Base-by-base conservation (phyloP, 1,140 invertebrate species). In the Nebria ingens region DNA sequence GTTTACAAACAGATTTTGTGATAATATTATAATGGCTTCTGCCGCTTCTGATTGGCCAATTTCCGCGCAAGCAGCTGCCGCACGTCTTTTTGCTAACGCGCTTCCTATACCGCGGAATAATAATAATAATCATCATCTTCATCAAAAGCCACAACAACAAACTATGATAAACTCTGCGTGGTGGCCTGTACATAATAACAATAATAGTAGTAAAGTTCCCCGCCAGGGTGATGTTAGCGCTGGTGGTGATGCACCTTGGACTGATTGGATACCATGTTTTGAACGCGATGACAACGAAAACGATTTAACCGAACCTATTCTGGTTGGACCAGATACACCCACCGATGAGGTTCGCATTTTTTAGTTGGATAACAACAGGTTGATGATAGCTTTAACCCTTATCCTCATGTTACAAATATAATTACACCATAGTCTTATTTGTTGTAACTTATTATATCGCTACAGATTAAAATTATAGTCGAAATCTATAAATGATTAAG, bases 51-150 rank as follows among this genome's bases (percentile, higher is more conserved):
- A 55, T 13, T 65, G 66, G 66, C 57, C 64, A 21, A 51, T 56
- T 19, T 50, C 61, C 9, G 61, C 65, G 55, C 56, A 59, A 22
- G 55, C 59, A 42, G 67, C 66, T 1, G 51, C 51, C 11, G 51
- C 23, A 21, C 23, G 21, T 19, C n/a, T 52, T 21, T 25, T 52
- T 21, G 51, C 21, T 15, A 19, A 25, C 21, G 51, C 51, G 21
- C 23, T 52, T n/a, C 23, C 51, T 13, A 52, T 21, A 13, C 17
- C 51, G 19, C 21, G 51, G 12, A 19, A 52, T n/a, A 38, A 6
- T 13, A 9, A 45, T 12, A 6, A 45, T 4, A 9, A 45, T 12
- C 40, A 6, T 17, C 15, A 6, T 17, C 40, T 12, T 17, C 40
- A 45, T 4, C 40, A 45, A 17, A 9, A 45, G 6, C 40, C 4